phyloP scores from a whole-genome alignment of 2,113 vertebrate genomes.

The Shinisaurus crocodilurus region DNA sequence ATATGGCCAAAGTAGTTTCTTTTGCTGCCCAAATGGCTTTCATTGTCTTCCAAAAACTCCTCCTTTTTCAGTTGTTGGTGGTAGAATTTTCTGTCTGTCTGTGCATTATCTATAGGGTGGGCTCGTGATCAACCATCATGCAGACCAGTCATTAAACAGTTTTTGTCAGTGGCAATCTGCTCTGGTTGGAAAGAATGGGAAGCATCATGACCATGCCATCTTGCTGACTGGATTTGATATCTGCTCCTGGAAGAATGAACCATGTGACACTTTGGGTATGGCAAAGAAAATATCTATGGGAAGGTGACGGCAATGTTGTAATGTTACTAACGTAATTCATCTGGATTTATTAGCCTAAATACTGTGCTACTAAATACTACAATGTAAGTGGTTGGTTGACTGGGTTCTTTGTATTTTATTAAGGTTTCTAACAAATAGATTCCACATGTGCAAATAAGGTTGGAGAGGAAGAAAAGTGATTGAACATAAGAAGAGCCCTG shows the following conservation, averaged over 20 bases:
- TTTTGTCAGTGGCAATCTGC: conserved; percentile 99
- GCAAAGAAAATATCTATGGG: neutral
- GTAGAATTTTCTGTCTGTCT: conserved; percentile 42
- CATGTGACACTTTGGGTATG: conserved; percentile 96
- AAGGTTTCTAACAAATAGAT: neutral
- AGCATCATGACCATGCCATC: conserved; percentile 94
- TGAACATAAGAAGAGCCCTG: no score
- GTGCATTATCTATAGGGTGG: conserved; percentile 81
- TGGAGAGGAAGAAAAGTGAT: neutral
- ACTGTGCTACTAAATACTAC: neutral
- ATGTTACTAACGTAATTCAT: neutral
- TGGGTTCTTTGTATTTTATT: neutral
- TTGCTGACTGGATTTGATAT: conserved; percentile 97
- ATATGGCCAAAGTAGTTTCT: neutral
- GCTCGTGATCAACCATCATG: conserved; percentile 92
- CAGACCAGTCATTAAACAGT: conserved; percentile 96
- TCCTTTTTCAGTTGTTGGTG: neutral
- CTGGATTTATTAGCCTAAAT: neutral
- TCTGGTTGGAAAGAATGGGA: conserved; percentile 90
- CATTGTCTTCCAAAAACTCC: neutral
- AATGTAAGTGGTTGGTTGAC: neutral
- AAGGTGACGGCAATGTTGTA: no score
- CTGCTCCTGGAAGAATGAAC: conserved; percentile 99
- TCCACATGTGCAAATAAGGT: neutral
- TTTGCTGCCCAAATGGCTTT: neutral